phyloP scores from a whole-genome alignment of 2,113 vertebrate species.

The Leucoraja erinaceus region DNA sequence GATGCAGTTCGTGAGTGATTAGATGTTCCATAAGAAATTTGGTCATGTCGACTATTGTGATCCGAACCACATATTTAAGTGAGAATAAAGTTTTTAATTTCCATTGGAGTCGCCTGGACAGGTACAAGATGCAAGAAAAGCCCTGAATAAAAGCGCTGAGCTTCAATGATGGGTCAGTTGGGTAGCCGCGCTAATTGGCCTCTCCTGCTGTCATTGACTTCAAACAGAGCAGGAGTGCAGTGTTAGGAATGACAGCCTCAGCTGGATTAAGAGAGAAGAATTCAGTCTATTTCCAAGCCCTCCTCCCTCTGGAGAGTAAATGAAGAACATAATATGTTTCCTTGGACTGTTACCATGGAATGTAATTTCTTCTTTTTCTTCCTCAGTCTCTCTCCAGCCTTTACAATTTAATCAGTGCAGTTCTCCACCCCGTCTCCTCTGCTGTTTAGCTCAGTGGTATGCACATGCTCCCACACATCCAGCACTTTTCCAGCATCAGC shows the following conservation, averaged over 20 bases:
- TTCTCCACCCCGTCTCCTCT: not conserved
- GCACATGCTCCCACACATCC: not conserved
- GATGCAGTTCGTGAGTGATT: not conserved
- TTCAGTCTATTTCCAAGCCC: not conserved
- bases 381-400: not conserved
- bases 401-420: not conserved
- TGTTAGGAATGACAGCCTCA: not conserved
- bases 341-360: not conserved
- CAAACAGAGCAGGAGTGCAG: not conserved
- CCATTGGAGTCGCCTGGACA: not conserved
- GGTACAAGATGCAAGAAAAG: not conserved
- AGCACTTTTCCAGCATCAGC: not conserved
- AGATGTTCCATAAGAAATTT: constrained; percentile 7
- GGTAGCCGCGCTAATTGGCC: not conserved
- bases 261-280: not conserved
- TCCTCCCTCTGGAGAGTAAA: not conserved
- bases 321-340: not conserved
- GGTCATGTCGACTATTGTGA: too few relatives aligned
- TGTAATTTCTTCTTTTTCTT: not conserved
- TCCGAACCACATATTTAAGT: not conserved
- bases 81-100: not conserved
- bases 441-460: not conserved
- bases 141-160: not conserved
- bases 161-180: not conserved
- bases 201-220: not conserved